Conservation (phyloP, 2,113 vertebrate species). For the Sula dactylatra region DNA sequence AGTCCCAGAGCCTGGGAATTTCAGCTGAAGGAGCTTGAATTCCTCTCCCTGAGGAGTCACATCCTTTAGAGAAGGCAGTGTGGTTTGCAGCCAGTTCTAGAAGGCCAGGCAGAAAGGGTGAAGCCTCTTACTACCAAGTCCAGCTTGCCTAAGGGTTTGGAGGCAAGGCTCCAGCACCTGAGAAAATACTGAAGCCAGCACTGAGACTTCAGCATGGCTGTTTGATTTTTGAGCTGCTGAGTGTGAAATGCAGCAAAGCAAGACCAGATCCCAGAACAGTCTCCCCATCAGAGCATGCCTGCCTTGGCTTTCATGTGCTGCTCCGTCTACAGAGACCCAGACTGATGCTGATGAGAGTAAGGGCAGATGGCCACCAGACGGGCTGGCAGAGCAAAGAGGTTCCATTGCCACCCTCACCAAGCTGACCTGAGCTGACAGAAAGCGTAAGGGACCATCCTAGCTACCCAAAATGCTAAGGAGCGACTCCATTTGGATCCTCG, state of each 20-base stretch:
- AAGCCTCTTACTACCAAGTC: not conserved
- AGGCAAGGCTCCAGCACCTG: not conserved
- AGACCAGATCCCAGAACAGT: not conserved
- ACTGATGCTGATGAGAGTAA: not conserved
- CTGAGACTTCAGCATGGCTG: not conserved
- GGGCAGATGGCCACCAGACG: not conserved
- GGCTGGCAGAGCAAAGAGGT: not conserved
- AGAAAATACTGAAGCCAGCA: not conserved
- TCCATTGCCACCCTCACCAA: not conserved
- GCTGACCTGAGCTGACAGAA: not conserved
- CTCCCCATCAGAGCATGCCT: not conserved
- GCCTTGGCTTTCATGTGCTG: not conserved
- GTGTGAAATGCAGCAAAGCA: not conserved
- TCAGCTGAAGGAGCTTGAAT: not conserved
- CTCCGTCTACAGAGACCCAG: not conserved
- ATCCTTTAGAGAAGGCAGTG: not conserved
- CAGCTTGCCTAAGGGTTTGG: not conserved
- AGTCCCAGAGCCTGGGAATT: not conserved
- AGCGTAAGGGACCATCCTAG: not conserved
- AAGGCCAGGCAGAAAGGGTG: not conserved
- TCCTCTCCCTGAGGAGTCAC: not conserved
- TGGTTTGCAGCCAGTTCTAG: not conserved
- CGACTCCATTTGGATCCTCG: not conserved
- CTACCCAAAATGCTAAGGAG: not conserved
- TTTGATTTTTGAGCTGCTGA: not conserved